phyloP scores from a whole-genome alignment of 2,797 vertebrate genomes.

The Gymnodraco acuticeps region DNA sequence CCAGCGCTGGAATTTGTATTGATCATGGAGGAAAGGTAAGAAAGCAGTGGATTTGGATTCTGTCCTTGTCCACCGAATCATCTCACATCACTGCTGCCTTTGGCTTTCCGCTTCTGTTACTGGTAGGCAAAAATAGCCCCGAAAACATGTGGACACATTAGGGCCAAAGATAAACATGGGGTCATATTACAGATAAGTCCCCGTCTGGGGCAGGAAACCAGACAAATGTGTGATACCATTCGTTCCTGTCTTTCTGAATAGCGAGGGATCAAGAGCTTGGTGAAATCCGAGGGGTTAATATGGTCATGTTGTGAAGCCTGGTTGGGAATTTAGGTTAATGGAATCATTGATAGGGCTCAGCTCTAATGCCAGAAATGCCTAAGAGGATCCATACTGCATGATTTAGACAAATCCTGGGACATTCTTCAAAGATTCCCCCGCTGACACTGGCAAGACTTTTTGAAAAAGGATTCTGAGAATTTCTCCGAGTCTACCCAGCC shows the following conservation, averaged over 20 bases:
- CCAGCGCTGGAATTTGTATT: slow-evolving; percentile 63
- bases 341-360: slow-evolving; percentile 78
- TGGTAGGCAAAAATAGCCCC: slow-evolving; percentile 24
- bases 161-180: slow-evolving; percentile 58
- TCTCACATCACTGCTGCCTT: slow-evolving; percentile 20
- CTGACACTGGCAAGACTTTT: slow-evolving; percentile 64
- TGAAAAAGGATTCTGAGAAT: slow-evolving; percentile 52
- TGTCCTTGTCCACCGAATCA: slow-evolving; percentile 40
- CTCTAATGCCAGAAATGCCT: slow-evolving; percentile 72
- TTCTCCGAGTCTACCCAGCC: slow-evolving; percentile 52
- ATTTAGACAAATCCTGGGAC: slow-evolving; percentile 78
- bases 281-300: slow-evolving; percentile 76
- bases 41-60: slow-evolving; percentile 54
- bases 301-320: slow-evolving; percentile 70
- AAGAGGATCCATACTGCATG: slow-evolving; percentile 75
- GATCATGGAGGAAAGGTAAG: slow-evolving; percentile 53
- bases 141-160: slow-evolving; percentile 46
- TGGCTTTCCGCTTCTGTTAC: slow-evolving; percentile 38
- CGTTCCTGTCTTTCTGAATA: slow-evolving; percentile 58
- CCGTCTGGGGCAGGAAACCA: slow-evolving; percentile 47
- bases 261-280: slow-evolving; percentile 73
- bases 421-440: slow-evolving; percentile 73
- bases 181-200: slow-evolving; percentile 69
- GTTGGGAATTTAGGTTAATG: slow-evolving; percentile 81
- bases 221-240: slow-evolving; percentile 59